phyloP scores from a whole-genome alignment of 2,797 vertebrate species.

The Nannoperca australis region DNA sequence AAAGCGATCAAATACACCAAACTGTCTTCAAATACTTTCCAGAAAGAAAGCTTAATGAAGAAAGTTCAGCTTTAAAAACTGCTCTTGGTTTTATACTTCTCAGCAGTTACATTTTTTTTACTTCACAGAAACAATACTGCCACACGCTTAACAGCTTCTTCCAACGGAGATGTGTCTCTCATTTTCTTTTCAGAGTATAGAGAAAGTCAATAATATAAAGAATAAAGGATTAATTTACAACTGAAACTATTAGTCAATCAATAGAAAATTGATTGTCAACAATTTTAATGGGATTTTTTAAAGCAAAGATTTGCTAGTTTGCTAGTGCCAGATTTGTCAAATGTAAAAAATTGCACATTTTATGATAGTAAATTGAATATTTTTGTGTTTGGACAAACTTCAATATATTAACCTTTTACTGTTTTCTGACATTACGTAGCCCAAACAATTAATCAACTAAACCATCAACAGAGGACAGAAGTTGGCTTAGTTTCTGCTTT shows the following conservation, averaged over 20 bases:
- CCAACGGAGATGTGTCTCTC: conserved; percentile 6
- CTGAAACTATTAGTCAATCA: not conserved
- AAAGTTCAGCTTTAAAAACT: conserved; percentile 35
- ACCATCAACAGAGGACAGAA: conserved; percentile 1
- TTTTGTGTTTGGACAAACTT: not conserved
- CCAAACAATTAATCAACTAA: conserved; percentile 4
- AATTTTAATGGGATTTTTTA: conserved; percentile 4
- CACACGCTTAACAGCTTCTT: conserved; percentile 47
- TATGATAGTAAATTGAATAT: not conserved
- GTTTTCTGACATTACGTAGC: not conserved
- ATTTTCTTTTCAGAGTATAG: not conserved
- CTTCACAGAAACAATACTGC: conserved; percentile 56
- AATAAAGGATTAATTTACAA: conserved; percentile 1
- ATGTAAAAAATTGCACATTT: not conserved
- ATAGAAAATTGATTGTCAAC: conserved; percentile 6
- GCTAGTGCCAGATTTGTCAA: not conserved
- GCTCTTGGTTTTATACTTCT: conserved; percentile 14
- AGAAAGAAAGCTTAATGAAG: conserved; percentile 19
- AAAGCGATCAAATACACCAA: conserved; percentile 40
- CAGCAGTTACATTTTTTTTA: conserved; percentile 22
- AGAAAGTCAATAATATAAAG: conserved; percentile 13
- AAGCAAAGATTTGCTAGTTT: not conserved
- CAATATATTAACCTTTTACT: not conserved
- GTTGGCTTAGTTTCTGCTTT: conserved; percentile 16
- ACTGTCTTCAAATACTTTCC: conserved; percentile 47